Percentiles rank a stretch among this genome's conserved stretches.
These are phyloP conservation scores for Laticauda laticaudata DNA, from an alignment of 2,113 vertebrate genomes.

Conservation along the genomic window DNA sequence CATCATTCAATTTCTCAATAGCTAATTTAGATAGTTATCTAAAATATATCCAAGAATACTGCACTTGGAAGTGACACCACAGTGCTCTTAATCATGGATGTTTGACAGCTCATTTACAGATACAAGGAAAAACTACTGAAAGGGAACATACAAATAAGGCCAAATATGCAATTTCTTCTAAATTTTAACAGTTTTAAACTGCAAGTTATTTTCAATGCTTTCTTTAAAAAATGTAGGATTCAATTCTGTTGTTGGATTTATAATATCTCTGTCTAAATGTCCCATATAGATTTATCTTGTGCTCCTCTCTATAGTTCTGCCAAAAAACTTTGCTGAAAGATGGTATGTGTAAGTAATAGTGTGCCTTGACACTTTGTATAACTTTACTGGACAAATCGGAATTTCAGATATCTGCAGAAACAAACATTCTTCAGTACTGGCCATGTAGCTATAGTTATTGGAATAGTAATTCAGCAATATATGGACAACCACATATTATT, in stretches of 20 bases:
- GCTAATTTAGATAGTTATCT: not conserved
- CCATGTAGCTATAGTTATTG: not conserved
- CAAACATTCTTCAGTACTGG: not conserved
- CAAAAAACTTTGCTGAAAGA: not conserved
- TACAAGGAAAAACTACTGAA: not conserved
- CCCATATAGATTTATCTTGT: not conserved
- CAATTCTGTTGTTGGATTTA: not conserved
- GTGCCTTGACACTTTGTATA: not conserved
- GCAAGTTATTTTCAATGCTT: not conserved
- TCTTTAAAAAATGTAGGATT: not conserved
- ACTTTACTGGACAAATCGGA: not conserved
- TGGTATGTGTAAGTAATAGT: too few species aligned
- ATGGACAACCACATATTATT: not conserved
- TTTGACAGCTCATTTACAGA: not conserved
- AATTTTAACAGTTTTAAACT: not conserved
- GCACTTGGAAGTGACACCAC: not conserved
- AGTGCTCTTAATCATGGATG: not conserved
- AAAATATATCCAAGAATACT: not conserved
- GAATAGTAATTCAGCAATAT: not conserved
- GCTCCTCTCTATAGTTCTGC: not conserved
- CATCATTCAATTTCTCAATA: not conserved
- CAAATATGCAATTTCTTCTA: not conserved
- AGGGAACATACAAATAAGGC: not conserved
- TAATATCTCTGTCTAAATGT: not conserved
- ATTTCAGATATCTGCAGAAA: not conserved